Evolutionary conservation across 2,888 invertebrate species (phyloP).

Genomic region (Cantharis lateralis): DNA sequence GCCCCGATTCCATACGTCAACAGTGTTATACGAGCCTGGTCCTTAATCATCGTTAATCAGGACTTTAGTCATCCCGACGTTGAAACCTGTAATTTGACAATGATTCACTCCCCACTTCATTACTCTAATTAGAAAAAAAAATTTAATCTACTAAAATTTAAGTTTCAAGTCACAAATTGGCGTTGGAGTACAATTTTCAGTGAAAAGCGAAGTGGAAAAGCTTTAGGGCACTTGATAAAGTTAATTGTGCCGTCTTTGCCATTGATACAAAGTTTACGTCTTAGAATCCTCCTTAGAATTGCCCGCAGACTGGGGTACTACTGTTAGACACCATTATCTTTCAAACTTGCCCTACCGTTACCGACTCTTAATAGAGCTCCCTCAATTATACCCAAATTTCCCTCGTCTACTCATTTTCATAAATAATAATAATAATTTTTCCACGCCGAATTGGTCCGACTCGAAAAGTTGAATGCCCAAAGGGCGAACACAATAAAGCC

Average conservation of each 20-base stretch:
- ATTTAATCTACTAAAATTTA: background rate
- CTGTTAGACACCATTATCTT: constrained; percentile 26
- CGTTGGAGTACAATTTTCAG: background rate
- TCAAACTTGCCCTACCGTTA: constrained; percentile 27
- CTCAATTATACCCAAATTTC: constrained; percentile 19
- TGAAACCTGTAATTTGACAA: constrained; percentile 16
- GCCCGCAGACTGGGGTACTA: constrained; percentile 15
- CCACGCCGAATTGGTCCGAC: too few relatives aligned
- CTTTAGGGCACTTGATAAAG: constrained; percentile 39
- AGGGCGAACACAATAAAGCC: constrained; percentile 8
- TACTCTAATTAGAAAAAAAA: background rate
- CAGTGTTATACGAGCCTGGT: constrained; percentile 21
- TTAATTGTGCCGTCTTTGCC: constrained; percentile 41
- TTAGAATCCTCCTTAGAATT: constrained; percentile 33
- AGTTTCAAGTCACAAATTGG: background rate
- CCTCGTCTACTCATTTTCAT: too few relatives aligned
- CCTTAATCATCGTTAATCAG: constrained; percentile 27
- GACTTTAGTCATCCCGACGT: constrained; percentile 18
- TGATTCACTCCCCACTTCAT: constrained; percentile 6
- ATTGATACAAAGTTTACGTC: constrained; percentile 40
- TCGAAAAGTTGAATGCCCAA: background rate
- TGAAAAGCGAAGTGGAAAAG: constrained; percentile 28
- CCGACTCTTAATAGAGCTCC: constrained; percentile 25
- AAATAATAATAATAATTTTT: too few relatives aligned
- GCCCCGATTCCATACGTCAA: constrained; percentile 21